Percentiles rank a stretch among this genome's conserved stretches.
phyloP scores from a whole-genome alignment of 1,140 invertebrate species.

The Drosophila azteca region DNA sequence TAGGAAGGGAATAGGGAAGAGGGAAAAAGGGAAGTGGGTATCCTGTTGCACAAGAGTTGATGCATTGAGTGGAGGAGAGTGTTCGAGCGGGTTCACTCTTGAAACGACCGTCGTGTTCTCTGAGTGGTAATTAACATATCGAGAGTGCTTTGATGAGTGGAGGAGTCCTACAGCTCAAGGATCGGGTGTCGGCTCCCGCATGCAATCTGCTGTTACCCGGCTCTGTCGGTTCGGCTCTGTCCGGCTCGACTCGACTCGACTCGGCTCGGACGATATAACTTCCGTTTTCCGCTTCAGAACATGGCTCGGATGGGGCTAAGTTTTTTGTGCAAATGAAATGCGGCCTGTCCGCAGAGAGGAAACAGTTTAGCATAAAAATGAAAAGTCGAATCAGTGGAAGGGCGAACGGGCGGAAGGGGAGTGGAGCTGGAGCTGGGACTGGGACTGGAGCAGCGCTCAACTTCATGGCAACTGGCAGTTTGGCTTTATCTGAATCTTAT shows the following conservation, averaged over 20 bases:
- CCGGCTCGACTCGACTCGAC: too few species aligned
- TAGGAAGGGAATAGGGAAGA: too few species aligned
- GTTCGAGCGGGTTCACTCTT: too few species aligned
- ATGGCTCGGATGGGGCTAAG: conserved; percentile 11
- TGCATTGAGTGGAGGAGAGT: too few species aligned
- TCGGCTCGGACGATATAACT: conserved; percentile 43
- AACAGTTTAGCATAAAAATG: conserved; percentile 74
- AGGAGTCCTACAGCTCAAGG: conserved; percentile 5
- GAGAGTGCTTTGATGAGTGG: conserved; percentile 1
- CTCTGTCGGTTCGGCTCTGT: too few species aligned
- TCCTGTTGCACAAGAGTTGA: too few species aligned
- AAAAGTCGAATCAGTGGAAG: conserved; percentile 46
- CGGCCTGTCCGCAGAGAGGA: conserved; percentile 56
- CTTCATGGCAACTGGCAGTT: conserved; percentile 60
- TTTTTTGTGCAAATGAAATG: conserved; percentile 66
- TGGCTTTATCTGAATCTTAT: conserved; percentile 72
- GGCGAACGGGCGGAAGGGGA: conserved; percentile 9
- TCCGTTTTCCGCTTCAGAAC: conserved; percentile 33
- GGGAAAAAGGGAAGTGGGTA: too few species aligned
- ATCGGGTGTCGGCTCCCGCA: background rate
- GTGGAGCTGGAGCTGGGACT: conserved; percentile 19
- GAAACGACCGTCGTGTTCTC: too few species aligned
- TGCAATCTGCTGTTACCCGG: conserved; percentile 14
- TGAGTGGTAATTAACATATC: too few species aligned
- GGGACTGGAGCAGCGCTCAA: conserved; percentile 40